A percentile compares a stretch with the other conserved stretches of the same genome.
phyloP scores from a whole-genome alignment of 2,888 invertebrate genomes.

The Scaptomyza tumidula region DNA sequence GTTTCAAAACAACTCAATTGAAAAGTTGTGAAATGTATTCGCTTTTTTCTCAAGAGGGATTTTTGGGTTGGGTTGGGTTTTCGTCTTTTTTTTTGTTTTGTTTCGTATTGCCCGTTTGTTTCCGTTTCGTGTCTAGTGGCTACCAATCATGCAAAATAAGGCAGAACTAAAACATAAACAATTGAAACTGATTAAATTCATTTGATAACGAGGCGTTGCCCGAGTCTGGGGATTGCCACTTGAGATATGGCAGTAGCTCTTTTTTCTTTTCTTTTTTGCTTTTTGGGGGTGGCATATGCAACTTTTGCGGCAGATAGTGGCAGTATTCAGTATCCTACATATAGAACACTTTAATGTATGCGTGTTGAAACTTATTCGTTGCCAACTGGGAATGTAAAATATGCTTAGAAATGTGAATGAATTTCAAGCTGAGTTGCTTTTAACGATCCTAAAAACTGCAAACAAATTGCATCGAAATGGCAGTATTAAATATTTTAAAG shows the following conservation, averaged over 20 bases:
- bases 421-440: constrained; percentile 32
- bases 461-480: neutral
- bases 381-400: constrained; percentile 58
- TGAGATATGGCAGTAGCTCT: constrained; percentile 59
- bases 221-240: constrained; percentile 58
- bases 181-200: constrained; percentile 81
- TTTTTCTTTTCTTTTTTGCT: neutral
- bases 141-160: constrained; percentile 71
- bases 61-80: constrained; percentile 9
- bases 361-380: constrained; percentile 51
- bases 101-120: constrained; percentile 31
- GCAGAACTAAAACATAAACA: constrained; percentile 69
- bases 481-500: neutral
- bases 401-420: constrained; percentile 58
- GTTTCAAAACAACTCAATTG: constrained; percentile 68
- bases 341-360: constrained; percentile 17
- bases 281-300: constrained; percentile 51
- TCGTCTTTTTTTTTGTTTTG: too few species aligned
- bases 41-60: constrained; percentile 1
- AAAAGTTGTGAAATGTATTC: constrained; percentile 53
- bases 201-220: constrained; percentile 68
- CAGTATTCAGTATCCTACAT: constrained; percentile 15
- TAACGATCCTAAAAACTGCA: constrained; percentile 2
- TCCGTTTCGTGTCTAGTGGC: constrained; percentile 68
- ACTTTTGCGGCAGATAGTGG: constrained; percentile 6